Base-by-base conservation (phyloP, 2,797 vertebrate species). In the Lutra lutra region DNA sequence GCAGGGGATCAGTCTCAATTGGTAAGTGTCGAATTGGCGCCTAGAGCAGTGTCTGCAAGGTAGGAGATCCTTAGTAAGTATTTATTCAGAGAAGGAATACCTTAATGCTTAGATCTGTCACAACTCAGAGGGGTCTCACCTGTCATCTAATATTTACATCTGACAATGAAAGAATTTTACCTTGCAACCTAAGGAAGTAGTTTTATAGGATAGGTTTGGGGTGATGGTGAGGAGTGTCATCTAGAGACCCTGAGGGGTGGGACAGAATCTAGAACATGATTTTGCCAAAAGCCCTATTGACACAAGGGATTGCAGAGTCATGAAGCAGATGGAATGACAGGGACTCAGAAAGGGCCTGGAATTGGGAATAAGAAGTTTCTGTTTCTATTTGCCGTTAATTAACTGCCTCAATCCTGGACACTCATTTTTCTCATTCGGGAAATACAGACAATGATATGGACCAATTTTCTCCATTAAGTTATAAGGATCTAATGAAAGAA, bases 361-460 rank as follows among this genome's bases (percentile, higher is more conserved):
- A 10, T 8, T 35, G 40, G 51, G 32, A 86, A 23, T 64, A 56
- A 82, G 77, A 70, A 7, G 35, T 64, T 92, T 91, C 58, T 73
- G 68, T 89, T 79, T 89, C 40, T 70, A 3, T 85, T 93, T 86
- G 48, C 54, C 15, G 48, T 78, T 46, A 32, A 80, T 83, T 68
- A 73, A 48, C 23, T 89, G 48, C 60, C 43, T 46, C 23, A 64
- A 2, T 51, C 7, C 87, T 64, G 46, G 80, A 72, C 54, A 68
- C 12, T 82, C 12, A 1, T 46, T 86, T 51, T 83, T 86, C 78
- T 23, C 6, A 86, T 82, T 84, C 7, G 32, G 70, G 91, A 97
- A 95, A 95, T n/a, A 79, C 4, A 32, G 51, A 25, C 21, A 38
- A 83, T 46, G 73, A 78, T 18, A 48, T 27, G 32, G 23, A 40